These are phyloP conservation scores for Thamnophis elegans DNA, from an alignment of 2,797 vertebrate genomes.

Conservation along the genomic window DNA sequence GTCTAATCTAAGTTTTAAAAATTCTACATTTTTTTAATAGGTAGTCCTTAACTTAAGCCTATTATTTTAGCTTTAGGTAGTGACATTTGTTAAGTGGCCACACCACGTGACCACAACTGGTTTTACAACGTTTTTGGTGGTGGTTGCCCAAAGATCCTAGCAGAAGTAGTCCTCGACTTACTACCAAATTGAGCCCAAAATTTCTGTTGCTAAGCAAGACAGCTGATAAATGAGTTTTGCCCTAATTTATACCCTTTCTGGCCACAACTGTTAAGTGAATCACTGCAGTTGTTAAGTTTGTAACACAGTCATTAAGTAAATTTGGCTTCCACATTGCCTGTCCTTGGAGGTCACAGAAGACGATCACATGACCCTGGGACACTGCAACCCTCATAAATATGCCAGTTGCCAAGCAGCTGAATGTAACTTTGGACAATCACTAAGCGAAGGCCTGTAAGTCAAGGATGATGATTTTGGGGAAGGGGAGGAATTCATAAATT, in stretches of 20 bases:
- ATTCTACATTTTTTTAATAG: not conserved
- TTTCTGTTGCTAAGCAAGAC: not conserved
- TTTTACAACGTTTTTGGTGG: not conserved
- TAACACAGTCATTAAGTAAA: not conserved
- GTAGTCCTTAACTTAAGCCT: not conserved
- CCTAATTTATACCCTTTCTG: not conserved
- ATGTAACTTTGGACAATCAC: not conserved
- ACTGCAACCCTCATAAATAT: not conserved
- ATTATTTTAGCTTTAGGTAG: not conserved
- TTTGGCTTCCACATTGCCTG: not conserved
- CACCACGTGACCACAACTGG: not conserved
- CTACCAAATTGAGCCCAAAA: not conserved
- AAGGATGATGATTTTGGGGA: not conserved
- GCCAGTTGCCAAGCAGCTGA: not conserved
- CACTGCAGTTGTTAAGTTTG: not conserved
- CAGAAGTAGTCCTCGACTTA: not conserved
- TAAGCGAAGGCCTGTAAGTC: not conserved
- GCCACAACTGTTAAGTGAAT: not conserved
- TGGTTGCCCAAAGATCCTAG: not conserved
- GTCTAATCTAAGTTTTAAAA: not conserved
- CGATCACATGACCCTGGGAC: not conserved
- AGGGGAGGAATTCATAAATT: not conserved
- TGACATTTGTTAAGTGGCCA: not conserved
- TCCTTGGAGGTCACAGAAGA: not conserved
- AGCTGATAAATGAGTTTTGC: not conserved